These are phyloP conservation scores for Pollachius pollachius DNA, from an alignment of 2,113 vertebrate species.

Conservation along the genomic window DNA sequence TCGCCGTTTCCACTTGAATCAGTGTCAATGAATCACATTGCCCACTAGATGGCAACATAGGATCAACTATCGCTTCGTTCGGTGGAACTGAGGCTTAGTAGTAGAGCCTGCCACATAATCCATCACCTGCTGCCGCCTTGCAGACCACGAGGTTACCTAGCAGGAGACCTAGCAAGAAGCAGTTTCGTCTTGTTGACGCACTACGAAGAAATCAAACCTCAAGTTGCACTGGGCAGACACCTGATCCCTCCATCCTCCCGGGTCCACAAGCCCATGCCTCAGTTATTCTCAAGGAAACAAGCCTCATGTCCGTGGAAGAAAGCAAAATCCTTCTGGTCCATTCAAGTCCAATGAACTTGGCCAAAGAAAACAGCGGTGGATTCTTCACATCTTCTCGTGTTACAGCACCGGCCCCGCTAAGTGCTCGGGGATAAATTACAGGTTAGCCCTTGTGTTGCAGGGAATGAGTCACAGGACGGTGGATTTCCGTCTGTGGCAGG, in stretches of 20 bases:
- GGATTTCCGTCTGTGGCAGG: conserved; percentile 43
- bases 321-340: conserved; percentile 46
- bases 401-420: conserved; percentile 44
- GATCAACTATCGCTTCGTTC: conserved; percentile 31
- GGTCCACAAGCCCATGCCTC: not conserved
- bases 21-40: too few species aligned
- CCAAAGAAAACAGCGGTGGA: conserved; percentile 60
- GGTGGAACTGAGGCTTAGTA: not conserved
- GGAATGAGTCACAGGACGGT: conserved; percentile 38
- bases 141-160: not conserved
- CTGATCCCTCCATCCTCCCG: conserved; percentile 18
- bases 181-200: not conserved
- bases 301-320: conserved; percentile 55
- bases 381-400: conserved; percentile 51
- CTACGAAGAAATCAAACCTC: conserved; percentile 10
- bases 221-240: conserved; percentile 31
- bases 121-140: not conserved
- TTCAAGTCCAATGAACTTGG: conserved; percentile 66
- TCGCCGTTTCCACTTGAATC: too few species aligned
- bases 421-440: conserved; percentile 46
- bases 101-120: not conserved
- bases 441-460: conserved; percentile 37
- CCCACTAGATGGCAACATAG: conserved; percentile 65
- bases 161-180: not conserved
- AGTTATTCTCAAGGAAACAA: conserved; percentile 44